A percentile compares a stretch with the other conserved stretches of the same genome.
These are phyloP conservation scores for Lithodes maja DNA, from an alignment of 2,888 invertebrate species.

Conservation along the genomic window DNA sequence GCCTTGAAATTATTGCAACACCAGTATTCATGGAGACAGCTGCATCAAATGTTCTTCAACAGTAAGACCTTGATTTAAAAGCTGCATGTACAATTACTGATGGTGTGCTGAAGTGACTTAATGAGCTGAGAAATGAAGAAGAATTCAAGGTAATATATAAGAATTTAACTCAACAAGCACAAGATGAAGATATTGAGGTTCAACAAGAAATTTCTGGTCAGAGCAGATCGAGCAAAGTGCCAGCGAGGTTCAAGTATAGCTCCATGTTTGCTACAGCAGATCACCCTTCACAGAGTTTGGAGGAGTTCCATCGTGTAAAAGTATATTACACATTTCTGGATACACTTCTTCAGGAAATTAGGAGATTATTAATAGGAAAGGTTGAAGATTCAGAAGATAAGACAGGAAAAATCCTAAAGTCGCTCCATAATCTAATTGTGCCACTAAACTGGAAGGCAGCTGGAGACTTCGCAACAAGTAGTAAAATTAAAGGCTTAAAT, in stretches of 20 bases:
- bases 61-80: background rate
- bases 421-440: background rate
- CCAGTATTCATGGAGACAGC: constrained; percentile 14
- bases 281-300: background rate
- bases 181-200: background rate
- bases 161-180: background rate
- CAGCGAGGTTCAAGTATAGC: constrained; percentile 1
- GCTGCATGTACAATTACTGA: background rate
- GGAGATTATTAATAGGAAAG: background rate
- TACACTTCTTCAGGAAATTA: background rate
- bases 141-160: constrained; percentile 14
- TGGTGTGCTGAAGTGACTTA: constrained; percentile 23
- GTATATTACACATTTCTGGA: constrained; percentile 13
- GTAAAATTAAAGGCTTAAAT: background rate
- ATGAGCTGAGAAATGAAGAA: background rate
- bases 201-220: background rate
- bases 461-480: background rate
- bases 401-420: background rate
- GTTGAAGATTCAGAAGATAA: background rate
- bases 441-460: background rate
- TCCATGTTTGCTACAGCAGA: constrained; percentile 26
- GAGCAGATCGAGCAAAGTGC: constrained; percentile 4
- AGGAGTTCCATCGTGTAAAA: constrained; percentile 4
- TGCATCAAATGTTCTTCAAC: constrained; percentile 14
- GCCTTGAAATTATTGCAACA: constrained; percentile 19